Evolutionary conservation across 1,140 invertebrate genomes (phyloP).

Genomic region (Dreissena polymorpha): DNA sequence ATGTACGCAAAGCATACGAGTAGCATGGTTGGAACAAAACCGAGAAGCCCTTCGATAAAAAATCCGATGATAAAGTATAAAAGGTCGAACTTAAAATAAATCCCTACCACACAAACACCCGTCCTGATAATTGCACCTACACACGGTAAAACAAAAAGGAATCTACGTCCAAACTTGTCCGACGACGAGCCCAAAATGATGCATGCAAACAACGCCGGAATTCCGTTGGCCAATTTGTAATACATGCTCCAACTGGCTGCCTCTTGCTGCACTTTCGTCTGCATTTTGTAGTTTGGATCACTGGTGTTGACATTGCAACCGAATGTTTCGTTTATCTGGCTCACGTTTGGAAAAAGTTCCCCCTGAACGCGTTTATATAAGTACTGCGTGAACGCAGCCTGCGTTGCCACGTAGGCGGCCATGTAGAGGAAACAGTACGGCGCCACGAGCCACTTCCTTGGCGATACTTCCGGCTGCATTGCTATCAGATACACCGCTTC

Average conservation of each 20-base stretch:
- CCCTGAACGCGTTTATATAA: conserved; percentile 9
- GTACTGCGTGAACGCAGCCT: conserved; percentile 22
- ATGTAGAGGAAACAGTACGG: conserved; percentile 37
- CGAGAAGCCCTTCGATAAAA: conserved; percentile 23
- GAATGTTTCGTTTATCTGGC: conserved; percentile 9
- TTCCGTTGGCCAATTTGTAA: conserved; percentile 12
- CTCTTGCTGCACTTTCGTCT: conserved; percentile 21
- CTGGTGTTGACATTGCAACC: conserved; percentile 25
- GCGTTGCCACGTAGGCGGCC: conserved; percentile 17
- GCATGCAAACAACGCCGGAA: conserved; percentile 39
- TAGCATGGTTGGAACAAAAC: conserved; percentile 29
- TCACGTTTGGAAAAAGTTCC: conserved; percentile 27
- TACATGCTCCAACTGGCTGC: conserved; percentile 37
- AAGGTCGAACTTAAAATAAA: conserved; percentile 49
- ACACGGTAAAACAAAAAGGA: conserved; percentile 45
- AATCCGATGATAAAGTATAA: conserved; percentile 43
- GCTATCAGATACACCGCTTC: conserved; percentile 13
- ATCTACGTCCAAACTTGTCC: conserved; percentile 51
- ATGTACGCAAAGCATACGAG: conserved; percentile 39
- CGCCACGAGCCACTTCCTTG: conserved; percentile 24
- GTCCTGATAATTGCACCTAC: conserved; percentile 30
- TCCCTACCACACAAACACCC: conserved; percentile 4
- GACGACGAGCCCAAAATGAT: conserved; percentile 36
- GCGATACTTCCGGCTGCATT: neutral
- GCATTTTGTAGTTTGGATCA: conserved; percentile 26